Evolutionary conservation across 2,113 vertebrate species (phyloP), one percentile per base, ranked within the genome.

Genomic region (Elgaria multicarinata): DNA sequence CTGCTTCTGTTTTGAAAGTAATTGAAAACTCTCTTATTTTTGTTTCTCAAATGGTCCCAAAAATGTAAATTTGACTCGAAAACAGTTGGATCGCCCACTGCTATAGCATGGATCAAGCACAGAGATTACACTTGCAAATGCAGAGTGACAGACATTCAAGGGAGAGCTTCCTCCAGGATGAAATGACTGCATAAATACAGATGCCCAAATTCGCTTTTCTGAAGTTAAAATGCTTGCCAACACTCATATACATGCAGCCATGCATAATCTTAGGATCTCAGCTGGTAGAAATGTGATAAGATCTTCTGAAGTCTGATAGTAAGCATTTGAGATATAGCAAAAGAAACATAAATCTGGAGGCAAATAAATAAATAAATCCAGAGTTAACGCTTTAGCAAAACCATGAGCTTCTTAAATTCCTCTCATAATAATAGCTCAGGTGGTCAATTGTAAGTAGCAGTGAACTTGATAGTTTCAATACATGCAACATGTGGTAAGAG

Each of bases 141-240:
- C 20, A 81, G 42, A 86, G 75, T 82, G 84, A 82, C 53, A 74
- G 77, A 64, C 33, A 50, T 80, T 75, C 82, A 69, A 42, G 62
- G 39, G 22, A 81, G 26, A 74, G 28, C 50, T 83, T 71, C 58
- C 14, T 24, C 76, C 53, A 74, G 39, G 77, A 86, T 78, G 55
- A 74, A 90, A 64, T 86, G 18, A 24, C 16, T 55, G 46, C 74
- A 69, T 78, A 78, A 66, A 78, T 85, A 85, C 74, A 78, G 62
- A 69, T 85, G 82, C 82, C 62, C 20, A 55, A 39, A 85, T 89
- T 42, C 69, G 44, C 74, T 89, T 69, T 89, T 85, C n/a, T 24
- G 36, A 77, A 89, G 58, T 85, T 55, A 84, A 89, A 71, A 81
- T 62, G 46, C 83, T 85, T 88, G 46, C 6, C 78, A 85, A 89